Base-by-base conservation (phyloP, 2,113 vertebrate genomes). In the Phoxinus phoxinus region DNA sequence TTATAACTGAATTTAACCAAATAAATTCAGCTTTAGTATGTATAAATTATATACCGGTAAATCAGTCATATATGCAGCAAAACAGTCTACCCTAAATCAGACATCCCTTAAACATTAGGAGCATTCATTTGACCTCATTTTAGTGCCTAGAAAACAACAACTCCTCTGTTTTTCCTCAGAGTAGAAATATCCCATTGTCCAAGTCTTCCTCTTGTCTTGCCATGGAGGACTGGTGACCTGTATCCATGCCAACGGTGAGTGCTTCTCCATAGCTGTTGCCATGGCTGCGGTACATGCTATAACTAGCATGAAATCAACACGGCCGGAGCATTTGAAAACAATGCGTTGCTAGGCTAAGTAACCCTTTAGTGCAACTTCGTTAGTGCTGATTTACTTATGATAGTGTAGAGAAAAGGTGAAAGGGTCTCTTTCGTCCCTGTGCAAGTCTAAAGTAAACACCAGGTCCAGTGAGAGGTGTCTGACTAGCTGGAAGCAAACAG, bases 211-310 rank as follows among this genome's bases (percentile, higher is more conserved):
- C 87, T 87, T 59, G 73, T 46, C 75, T 90, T 91, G 87, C 89
- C 63, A 86, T 86, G 53, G n/a, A 30, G 90, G 85, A 87, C 89
- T 88, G 88, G 93, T 92, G 93, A 94, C 88, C 90, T 92, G 95
- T 95, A 93, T 91, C 94, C 94, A 95, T 95, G 94, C 92, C 95
- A 94, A 95, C 94, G 58, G 91, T 92, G 91, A 94, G 91, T 90
- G 91, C 89, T 92, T 88, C 89, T 92, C 93, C 91, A 92, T 93
- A 93, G 92, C 89, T 89, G 94, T 95, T 95, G 91, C 93, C 92
- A 94, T 94, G 90, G 92, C 73, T 85, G 92, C 90, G 48, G 89
- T 77, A 90, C 87, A 86, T 89, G 86, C 92, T 92, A 72, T 89
- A 90, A 88, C 87, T 85, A 90, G 74, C 69, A 51, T 78, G 84